Conservation (phyloP, 2,113 vertebrate genomes). For the Chamaetylas fuelleborni region DNA sequence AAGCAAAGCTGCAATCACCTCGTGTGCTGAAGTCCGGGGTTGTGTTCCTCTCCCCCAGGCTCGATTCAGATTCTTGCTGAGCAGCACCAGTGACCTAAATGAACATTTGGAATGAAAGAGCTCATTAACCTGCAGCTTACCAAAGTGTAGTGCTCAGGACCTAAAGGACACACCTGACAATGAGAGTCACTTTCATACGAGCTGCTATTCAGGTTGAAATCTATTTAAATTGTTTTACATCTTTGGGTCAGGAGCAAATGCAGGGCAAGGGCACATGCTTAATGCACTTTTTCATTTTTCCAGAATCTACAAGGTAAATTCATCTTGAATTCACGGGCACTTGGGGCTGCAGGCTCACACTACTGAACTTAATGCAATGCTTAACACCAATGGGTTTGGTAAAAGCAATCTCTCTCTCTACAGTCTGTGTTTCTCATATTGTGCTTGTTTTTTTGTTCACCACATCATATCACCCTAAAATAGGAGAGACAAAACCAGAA, state of each 20-base stretch:
- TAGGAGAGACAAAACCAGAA: not conserved
- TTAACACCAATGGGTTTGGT: not conserved
- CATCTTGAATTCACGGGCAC: not conserved
- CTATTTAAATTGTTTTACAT: not conserved
- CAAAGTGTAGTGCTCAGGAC: not conserved
- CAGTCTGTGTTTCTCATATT: not conserved
- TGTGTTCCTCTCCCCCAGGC: conserved; percentile 77
- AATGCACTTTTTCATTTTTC: not conserved
- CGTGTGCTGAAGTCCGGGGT: conserved; percentile 82
- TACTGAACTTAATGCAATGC: not conserved
- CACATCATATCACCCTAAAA: not conserved
- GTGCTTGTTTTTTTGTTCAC: not conserved
- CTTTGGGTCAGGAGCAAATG: not conserved
- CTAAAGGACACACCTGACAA: not conserved
- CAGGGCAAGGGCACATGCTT: not conserved
- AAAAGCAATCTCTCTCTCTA: not conserved
- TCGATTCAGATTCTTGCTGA: conserved; percentile 80
- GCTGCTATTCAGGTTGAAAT: not conserved
- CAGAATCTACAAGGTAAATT: not conserved
- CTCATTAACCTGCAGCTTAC: not conserved
- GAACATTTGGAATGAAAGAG: not conserved
- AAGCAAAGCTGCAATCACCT: conserved; percentile 70
- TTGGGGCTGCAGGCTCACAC: not conserved
- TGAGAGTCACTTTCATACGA: not conserved
- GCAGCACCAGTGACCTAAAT: conserved; percentile 76